Base-by-base conservation (phyloP, 2,888 invertebrate genomes). In the Chloroclystis v-ata region DNA sequence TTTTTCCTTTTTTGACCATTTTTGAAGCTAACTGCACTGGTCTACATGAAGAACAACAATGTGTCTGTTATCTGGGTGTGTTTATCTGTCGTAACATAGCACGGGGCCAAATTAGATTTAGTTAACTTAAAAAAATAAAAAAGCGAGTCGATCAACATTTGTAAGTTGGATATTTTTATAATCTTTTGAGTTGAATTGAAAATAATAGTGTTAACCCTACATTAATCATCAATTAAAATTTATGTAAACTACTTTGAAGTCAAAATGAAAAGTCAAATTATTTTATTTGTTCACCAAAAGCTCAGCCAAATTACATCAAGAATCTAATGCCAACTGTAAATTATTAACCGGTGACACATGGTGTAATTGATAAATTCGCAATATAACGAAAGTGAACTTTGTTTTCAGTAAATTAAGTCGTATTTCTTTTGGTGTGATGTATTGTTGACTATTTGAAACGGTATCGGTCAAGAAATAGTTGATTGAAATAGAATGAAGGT, bases 401-500 rank as follows among this genome's bases (percentile, higher is more conserved):
- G 33, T 8, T 7, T 0, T 7, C 7, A 10, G 11, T 1, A 0
- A 0, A 2, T 28, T 43, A 29, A 26, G 43, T 33, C 25, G 4
- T 9, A 14, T 14, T 47, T 38, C 33, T 11, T 42, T 14, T 12
- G 35, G 16, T 16, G 1, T 24, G 14, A 6, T 12, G 2, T 10
- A 2, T 37, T 35, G 14, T 24, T 32, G 30, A 14, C 37, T 41
- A 42, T 45, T 49, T 20, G 5, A 20, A 20, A 20, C 20, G 20
- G 16, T 11, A 10, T 20, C 3, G 20, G 5, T 20, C 20, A 20
- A 33, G 6, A 10, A 10, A 35, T 35, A 24, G 2, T 24, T 20
- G n/a, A 47, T 47, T 37, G 7, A 50, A 54, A 54, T 57, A 57
- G 46, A 54, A 46, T 37, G 26, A 48, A 52, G 45, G 33, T 43